Evolutionary conservation across 2,797 vertebrate genomes (phyloP), one percentile per base, ranked within the genome.

Genomic region (Schizopygopsis malacanthus): DNA sequence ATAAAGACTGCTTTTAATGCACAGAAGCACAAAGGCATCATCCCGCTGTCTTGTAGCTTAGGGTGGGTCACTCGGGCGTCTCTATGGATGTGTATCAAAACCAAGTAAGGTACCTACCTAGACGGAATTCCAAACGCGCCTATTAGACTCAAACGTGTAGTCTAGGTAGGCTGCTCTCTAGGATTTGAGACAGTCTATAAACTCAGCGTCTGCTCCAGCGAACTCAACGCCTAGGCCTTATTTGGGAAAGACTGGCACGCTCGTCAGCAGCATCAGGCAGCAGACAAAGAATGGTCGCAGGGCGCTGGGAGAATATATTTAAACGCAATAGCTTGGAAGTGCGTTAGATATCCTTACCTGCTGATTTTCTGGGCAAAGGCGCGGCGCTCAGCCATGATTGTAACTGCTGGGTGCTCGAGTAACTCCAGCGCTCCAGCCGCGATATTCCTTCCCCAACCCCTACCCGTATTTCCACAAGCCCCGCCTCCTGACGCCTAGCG

Each of bases 321-420:
- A 67, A 37, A 72, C 33, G 13, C 41, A 77, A 47, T 47, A 37
- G 6, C 7, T 67, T 28, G 37, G 0, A 54, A 37, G 15, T 52
- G 37, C 67, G 11, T 65, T 12, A 47, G 80, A 79, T 63, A 67
- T 75, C 50, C 89, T 94, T 97, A 99, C 97, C 97, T 97, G 97
- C 97, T 99, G 91, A 99, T 99, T 96, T 99, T 99, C 91, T 98
- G 98, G 59, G 97, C 97, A 93, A 99, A 99, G 93, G 97, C 98
- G 94, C 98, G 97, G 95, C 97, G 97, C 95, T 98, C 98, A 90
- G 98, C 98, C 98, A 99, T 99, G 94, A 95, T 97, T 95, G 95
- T 89, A 90, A 92, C 94, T 93, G 93, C 95, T 92, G 92, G 89
- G 83, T 87, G 86, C 83, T 91, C 90, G 86, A 87, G 92, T 92